Conservation (phyloP, 2,888 invertebrate species). For the Aleiodes testaceus region DNA sequence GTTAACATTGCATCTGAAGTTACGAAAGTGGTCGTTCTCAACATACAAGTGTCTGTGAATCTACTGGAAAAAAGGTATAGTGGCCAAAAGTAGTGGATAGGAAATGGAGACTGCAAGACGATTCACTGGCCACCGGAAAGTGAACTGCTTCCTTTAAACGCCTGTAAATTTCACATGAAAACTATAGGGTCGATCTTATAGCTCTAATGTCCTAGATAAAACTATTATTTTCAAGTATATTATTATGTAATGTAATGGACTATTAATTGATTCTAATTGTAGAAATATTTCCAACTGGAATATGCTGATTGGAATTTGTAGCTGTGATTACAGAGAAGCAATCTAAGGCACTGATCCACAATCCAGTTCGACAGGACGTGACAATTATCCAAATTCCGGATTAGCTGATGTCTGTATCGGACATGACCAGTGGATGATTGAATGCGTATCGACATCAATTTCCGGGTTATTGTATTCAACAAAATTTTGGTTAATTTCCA, state of each 20-base stretch:
- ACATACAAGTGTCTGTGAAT: conserved; percentile 48
- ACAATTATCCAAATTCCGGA: conserved; percentile 27
- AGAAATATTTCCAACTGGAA: background rate
- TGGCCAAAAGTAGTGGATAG: conserved; percentile 32
- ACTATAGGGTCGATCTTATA: conserved; percentile 54
- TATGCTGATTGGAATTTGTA: conserved; percentile 2
- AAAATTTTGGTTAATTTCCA: background rate
- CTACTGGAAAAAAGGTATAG: conserved; percentile 17
- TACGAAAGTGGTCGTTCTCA: conserved; percentile 51
- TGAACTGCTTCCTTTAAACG: conserved; percentile 56
- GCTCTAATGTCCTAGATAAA: conserved; percentile 9
- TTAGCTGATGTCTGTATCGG: conserved; percentile 15
- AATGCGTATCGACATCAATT: conserved; percentile 16
- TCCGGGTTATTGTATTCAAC: conserved; percentile 6
- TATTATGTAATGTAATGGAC: background rate
- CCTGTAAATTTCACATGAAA: conserved; percentile 56
- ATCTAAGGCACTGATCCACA: conserved; percentile 8
- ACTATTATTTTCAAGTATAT: background rate
- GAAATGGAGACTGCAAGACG: conserved; percentile 45
- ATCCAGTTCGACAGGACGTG: conserved; percentile 8
- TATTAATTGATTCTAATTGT: background rate
- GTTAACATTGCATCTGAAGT: conserved; percentile 49
- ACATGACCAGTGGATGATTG: conserved; percentile 8
- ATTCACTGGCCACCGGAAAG: conserved; percentile 51
- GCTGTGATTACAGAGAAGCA: background rate